These are phyloP conservation scores for Zhuqinia jingwanae DNA, from an alignment of 2,888 invertebrate species.

Conservation along the genomic window DNA sequence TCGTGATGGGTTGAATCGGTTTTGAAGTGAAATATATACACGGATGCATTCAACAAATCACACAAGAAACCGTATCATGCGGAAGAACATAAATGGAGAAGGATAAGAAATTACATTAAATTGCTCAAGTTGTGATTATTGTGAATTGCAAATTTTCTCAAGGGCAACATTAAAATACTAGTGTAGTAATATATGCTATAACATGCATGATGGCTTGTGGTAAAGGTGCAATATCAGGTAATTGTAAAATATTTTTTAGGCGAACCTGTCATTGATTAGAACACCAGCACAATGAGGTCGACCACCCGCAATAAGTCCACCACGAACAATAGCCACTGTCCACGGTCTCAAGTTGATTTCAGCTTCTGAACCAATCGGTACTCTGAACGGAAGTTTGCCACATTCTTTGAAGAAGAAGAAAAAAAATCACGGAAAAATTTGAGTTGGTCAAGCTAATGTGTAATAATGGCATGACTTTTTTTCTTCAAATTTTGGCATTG, in stretches of 20 bases:
- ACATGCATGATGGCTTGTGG: not conserved
- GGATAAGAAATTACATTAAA: conserved; percentile 9
- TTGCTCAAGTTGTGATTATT: no score
- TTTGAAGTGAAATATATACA: not conserved
- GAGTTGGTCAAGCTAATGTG: not conserved
- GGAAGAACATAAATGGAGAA: conserved; percentile 2
- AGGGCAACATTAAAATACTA: not conserved
- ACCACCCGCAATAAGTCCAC: conserved; percentile 75
- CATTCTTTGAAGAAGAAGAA: conserved; percentile 66
- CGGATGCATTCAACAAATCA: conserved; percentile 15
- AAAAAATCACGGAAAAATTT: not conserved
- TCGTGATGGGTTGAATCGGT: not conserved
- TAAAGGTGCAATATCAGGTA: not conserved
- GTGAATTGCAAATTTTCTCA: conserved; percentile 5
- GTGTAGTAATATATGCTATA: not conserved
- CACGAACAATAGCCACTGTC: conserved; percentile 75
- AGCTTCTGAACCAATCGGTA: conserved; percentile 67
- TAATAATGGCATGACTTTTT: not conserved
- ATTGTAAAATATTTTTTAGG: not conserved
- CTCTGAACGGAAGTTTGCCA: conserved; percentile 75
- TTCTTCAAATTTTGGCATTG: not conserved
- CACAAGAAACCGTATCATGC: conserved; percentile 19
- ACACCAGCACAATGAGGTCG: conserved; percentile 75
- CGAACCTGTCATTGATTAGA: conserved; percentile 68
- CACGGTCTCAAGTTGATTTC: conserved; percentile 77